Evolutionary conservation across 2,113 vertebrate species (phyloP), one percentile per base, ranked within the genome.

Genomic region (Proteles cristata): DNA sequence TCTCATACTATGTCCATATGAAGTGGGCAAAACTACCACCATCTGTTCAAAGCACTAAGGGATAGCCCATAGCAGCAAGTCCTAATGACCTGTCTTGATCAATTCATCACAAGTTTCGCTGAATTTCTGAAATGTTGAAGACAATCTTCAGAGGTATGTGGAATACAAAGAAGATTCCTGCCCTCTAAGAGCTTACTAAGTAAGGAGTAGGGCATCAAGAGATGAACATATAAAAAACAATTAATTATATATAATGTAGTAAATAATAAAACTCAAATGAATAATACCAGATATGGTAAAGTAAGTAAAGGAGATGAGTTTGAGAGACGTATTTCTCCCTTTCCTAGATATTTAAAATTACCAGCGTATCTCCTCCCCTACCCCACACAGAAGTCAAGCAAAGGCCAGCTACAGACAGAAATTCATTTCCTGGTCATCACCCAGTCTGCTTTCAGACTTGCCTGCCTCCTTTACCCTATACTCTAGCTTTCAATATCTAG

Each of bases 1-100:
- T 84, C 50, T 91, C 43, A 65, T 66, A 84, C 7, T 71, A 85
- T 45, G 61, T 85, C n/a, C 39, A 61, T 55, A 77, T 28, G 23
- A 93, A 88, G 19, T 84, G n/a, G 74, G 39, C 33, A 92, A 96
- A 96, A 90, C 81, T 28, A 92, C 58, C 45, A 48, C 84, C 65
- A 97, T 96, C 95, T 97, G 83, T 90, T 97, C 93, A 96, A 83
- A 92, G n/a, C 79, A 97, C 39, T 65, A 79, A 88, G 33, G 82
- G 83, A 96, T 1, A 71, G 65, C 58, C 92, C 96, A 88, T 35
- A 92, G 80, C 83, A 97, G 89, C 39, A 33, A 87, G 50, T 89
- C 58, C 39, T 96, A 94, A 97, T 85, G 68, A 90, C 50, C 86
- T 97, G 89, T 96, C 96, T 95, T 31, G 2, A 88, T 92, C 79